Percentiles rank a stretch among this genome's conserved stretches.
These are phyloP conservation scores for Chondrilla cf. caribensis DNA, from an alignment of 37 sponge, comb jelly and placozoan genomes.

Conservation along the genomic window DNA sequence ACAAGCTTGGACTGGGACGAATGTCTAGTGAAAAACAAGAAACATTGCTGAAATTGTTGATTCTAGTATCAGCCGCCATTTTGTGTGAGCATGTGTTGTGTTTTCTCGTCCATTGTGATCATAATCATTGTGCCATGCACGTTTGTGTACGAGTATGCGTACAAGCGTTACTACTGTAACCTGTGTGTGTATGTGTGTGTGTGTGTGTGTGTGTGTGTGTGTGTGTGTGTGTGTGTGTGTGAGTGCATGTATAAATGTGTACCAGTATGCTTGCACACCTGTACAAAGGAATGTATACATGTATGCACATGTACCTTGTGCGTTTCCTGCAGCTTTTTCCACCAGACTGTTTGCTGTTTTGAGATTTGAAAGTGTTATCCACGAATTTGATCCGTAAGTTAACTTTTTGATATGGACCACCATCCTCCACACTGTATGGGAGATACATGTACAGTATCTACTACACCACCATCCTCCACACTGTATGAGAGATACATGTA, in stretches of 20 bases:
- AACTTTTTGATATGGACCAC: too few relatives aligned
- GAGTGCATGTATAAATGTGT: neutral
- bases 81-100: conserved; percentile 60
- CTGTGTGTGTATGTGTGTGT: neutral
- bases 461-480: too few relatives aligned
- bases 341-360: conserved; percentile 95
- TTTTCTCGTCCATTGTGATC: neutral
- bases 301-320: too few relatives aligned
- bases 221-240: neutral
- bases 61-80: conserved; percentile 79
- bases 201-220: neutral
- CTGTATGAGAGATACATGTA: too few relatives aligned
- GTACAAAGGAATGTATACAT: neutral
- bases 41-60: conserved; percentile 79
- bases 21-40: conserved; percentile 88
- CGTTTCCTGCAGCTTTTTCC: conserved; percentile 78
- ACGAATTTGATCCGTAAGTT: conserved; percentile 99
- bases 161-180: neutral
- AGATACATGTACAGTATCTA: too few relatives aligned
- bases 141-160: neutral
- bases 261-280: neutral
- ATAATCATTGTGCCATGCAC: neutral
- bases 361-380: conserved; percentile 98
- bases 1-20: conserved; percentile 49
- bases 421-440: too few relatives aligned